phyloP scores from a whole-genome alignment of 2,888 invertebrate species.

The Glyphotaelius pellucidus region DNA sequence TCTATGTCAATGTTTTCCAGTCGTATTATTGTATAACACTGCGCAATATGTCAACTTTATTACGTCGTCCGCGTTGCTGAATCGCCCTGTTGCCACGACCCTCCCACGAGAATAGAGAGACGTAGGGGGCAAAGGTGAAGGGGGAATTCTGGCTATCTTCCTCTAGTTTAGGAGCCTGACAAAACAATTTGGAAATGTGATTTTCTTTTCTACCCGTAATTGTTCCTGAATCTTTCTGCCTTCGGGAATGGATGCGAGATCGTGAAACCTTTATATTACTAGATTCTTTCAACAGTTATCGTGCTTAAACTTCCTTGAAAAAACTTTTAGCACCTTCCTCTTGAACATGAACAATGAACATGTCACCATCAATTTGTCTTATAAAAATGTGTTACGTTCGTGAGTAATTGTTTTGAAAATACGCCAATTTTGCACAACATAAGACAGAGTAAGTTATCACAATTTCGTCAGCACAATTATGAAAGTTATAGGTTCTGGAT shows the following conservation, averaged over 20 bases:
- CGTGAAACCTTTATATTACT: neutral
- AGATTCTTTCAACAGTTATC: neutral
- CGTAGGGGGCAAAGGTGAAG: neutral
- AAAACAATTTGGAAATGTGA: neutral
- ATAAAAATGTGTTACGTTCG: neutral
- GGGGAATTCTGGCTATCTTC: neutral
- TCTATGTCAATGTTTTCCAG: neutral
- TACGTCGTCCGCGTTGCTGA: neutral
- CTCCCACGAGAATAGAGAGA: neutral
- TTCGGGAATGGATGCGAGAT: neutral
- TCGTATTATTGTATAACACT: neutral
- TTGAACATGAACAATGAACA: neutral
- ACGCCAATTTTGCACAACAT: neutral
- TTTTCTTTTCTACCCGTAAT: neutral
- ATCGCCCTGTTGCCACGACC: neutral
- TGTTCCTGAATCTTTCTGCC: neutral
- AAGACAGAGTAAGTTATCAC: neutral
- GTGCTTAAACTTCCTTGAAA: neutral
- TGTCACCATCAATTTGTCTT: neutral
- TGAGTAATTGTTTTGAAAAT: neutral
- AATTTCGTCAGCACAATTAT: neutral
- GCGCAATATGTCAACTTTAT: neutral
- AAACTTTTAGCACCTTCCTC: neutral
- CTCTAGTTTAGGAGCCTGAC: neutral
- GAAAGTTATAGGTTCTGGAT: neutral